Evolutionary conservation across 1,140 invertebrate species (phyloP).

Genomic region (Pseudomyrmex cubaensis): DNA sequence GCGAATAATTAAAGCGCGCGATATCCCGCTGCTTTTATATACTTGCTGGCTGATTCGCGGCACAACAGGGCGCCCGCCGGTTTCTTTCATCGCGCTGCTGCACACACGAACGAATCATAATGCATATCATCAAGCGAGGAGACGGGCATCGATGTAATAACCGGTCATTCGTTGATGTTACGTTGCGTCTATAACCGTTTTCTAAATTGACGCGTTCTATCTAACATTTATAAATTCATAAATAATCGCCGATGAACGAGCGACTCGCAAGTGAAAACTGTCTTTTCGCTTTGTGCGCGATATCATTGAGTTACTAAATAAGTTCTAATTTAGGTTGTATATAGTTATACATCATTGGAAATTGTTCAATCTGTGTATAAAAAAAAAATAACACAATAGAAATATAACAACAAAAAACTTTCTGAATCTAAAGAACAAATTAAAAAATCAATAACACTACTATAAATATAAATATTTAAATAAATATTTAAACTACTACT

Average conservation of each 20-base stretch:
- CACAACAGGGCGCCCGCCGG: constrained; percentile 52
- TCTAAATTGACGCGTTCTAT: constrained; percentile 22
- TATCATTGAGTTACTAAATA: constrained; percentile 10
- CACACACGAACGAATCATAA: constrained; percentile 16
- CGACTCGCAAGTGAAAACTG: constrained; percentile 17
- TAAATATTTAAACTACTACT: too few relatives aligned
- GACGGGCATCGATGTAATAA: constrained; percentile 34
- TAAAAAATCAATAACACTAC: neutral
- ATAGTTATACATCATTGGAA: constrained; percentile 10
- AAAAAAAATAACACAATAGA: neutral
- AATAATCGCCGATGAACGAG: constrained; percentile 18
- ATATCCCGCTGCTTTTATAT: constrained; percentile 54
- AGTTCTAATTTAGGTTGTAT: neutral
- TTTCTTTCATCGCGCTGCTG: constrained; percentile 53
- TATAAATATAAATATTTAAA: too few relatives aligned
- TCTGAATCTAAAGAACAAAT: neutral
- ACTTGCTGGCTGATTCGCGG: constrained; percentile 47
- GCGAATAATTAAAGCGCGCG: constrained; percentile 58
- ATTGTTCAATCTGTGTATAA: constrained; percentile 5
- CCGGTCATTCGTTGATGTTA: constrained; percentile 39
- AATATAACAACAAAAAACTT: neutral
- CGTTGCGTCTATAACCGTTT: constrained; percentile 32
- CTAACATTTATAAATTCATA: constrained; percentile 54
- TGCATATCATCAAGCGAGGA: constrained; percentile 38
- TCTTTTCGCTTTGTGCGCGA: constrained; percentile 3